A percentile compares a stretch with the other conserved stretches of the same genome.
Conservation (phyloP, 2,888 invertebrate genomes). For the Pseudeuparius sepicola region DNA sequence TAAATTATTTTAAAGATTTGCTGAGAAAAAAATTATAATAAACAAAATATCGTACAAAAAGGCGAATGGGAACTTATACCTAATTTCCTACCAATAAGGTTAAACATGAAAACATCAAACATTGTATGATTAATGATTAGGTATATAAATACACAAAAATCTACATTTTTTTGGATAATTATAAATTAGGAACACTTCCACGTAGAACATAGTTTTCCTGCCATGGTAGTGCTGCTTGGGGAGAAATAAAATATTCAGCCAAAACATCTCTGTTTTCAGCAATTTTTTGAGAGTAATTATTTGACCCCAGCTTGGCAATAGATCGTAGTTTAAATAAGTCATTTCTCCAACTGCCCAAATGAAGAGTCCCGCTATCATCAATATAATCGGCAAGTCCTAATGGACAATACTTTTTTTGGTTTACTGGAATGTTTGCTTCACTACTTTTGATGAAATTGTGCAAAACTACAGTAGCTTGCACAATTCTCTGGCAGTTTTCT, state of each 20-base stretch:
- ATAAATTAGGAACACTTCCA: constrained; percentile 7
- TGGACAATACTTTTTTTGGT: constrained; percentile 13
- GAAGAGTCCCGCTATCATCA: background rate
- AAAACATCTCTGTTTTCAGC: constrained; percentile 1
- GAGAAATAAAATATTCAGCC: constrained; percentile 9
- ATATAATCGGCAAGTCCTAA: constrained; percentile 9
- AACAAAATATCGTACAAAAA: background rate
- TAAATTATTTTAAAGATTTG: background rate
- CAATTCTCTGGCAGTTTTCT: constrained; percentile 8
- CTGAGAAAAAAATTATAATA: background rate
- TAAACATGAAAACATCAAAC: too few relatives aligned
- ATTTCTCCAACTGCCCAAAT: constrained; percentile 8
- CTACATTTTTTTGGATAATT: background rate
- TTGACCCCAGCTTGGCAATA: constrained; percentile 7
- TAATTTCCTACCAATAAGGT: too few relatives aligned
- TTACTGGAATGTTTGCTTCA: constrained; percentile 9
- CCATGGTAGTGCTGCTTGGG: constrained; percentile 9
- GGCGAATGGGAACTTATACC: too few relatives aligned
- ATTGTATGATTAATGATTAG: background rate
- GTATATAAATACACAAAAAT: constrained; percentile 1
- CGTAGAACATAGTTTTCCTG: constrained; percentile 6
- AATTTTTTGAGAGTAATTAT: constrained; percentile 5
- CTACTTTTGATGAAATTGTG: constrained; percentile 12
- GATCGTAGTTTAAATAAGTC: constrained; percentile 1
- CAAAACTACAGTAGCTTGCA: constrained; percentile 13